Evolutionary conservation across 2,797 vertebrate species (phyloP).

Genomic region (Xenopus petersii): DNA sequence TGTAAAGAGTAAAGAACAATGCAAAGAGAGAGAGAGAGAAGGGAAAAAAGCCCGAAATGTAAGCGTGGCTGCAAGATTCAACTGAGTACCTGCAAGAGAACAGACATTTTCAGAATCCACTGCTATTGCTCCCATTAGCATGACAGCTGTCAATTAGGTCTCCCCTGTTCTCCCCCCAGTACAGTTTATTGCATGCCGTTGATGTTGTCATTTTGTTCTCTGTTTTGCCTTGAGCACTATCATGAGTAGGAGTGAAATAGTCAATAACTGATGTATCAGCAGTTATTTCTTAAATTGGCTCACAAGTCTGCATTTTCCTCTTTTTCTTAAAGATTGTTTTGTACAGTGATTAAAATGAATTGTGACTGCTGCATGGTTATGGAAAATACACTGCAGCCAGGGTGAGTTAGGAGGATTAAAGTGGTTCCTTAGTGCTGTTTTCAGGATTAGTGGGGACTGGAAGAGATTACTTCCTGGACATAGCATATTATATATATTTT

Average conservation of each 20-base stretch:
- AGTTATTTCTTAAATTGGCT: conserved; percentile 96
- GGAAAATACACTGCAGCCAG: conserved; percentile 63
- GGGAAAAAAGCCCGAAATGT: conserved; percentile 58
- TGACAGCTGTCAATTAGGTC: conserved; percentile 97
- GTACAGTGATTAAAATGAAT: conserved; percentile 79
- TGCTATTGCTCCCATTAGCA: conserved; percentile 88
- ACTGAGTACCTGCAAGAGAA: conserved; percentile 77
- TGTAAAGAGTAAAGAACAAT: conserved; percentile 60
- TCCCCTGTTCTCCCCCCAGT: conserved; percentile 88
- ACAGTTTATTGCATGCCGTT: conserved; percentile 92
- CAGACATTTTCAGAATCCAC: conserved; percentile 86
- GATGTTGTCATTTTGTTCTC: conserved; percentile 95
- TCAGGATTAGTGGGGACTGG: conserved; percentile 52
- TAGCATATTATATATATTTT: conserved; percentile 12
- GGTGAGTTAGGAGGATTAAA: conserved; percentile 61
- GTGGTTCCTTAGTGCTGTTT: conserved; percentile 49
- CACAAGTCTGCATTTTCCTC: conserved; percentile 83
- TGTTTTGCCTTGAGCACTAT: conserved; percentile 93
- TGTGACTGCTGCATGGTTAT: conserved; percentile 72
- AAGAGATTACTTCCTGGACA: conserved; percentile 48
- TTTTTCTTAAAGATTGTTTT: conserved; percentile 78
- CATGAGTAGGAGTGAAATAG: conserved; percentile 85
- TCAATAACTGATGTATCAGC: conserved; percentile 98
- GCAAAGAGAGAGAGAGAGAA: conserved; percentile 53
- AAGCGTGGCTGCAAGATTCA: conserved; percentile 60